Conservation (phyloP, 2,797 vertebrate genomes). For the Pristis pectinata region DNA sequence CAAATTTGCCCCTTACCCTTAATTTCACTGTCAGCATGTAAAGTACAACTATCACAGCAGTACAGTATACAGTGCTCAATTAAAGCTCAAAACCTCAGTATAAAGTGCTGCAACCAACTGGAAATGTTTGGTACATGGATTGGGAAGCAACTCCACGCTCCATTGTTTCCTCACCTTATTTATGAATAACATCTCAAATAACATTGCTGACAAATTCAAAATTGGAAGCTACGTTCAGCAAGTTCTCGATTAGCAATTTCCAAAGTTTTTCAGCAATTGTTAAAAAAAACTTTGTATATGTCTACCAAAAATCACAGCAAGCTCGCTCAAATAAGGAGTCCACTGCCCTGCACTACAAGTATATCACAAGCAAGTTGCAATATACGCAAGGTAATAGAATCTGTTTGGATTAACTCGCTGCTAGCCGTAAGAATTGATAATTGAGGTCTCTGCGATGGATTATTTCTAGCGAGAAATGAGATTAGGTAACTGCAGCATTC, state of each 20-base stretch:
- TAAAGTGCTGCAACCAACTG: not conserved
- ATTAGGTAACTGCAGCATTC: not conserved
- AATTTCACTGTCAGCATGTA: not conserved
- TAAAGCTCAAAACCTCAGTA: not conserved
- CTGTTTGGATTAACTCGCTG: not conserved
- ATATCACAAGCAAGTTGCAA: not conserved
- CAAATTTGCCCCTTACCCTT: not conserved
- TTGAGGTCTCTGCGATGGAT: not conserved
- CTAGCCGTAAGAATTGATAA: not conserved
- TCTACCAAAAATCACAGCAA: not conserved
- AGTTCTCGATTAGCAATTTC: not conserved
- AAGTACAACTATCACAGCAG: not conserved
- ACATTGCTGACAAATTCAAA: not conserved
- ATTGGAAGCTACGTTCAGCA: not conserved
- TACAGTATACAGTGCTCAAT: not conserved
- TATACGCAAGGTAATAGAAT: not conserved
- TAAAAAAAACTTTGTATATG: not conserved
- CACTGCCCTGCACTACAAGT: not conserved
- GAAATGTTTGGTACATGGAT: not conserved
- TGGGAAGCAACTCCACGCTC: not conserved
- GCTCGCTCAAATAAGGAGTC: not conserved
- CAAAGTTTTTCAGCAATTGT: not conserved
- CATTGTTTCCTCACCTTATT: not conserved
- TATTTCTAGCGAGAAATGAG: not conserved
- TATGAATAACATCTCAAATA: not conserved